phyloP scores from a whole-genome alignment of 2,113 vertebrate species.

The Percopsis transmontana region DNA sequence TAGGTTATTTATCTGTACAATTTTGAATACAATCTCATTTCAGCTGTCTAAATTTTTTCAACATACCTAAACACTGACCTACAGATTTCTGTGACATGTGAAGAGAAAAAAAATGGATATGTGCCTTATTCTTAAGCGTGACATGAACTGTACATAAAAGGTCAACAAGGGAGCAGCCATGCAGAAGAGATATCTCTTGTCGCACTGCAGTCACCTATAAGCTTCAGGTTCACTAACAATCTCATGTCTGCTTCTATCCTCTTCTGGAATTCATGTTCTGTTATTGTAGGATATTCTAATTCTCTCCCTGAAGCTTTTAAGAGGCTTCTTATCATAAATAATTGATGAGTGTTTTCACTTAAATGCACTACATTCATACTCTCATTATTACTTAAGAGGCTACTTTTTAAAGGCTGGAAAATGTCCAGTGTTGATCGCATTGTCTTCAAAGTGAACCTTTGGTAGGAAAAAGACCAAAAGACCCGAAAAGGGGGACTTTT shows the following conservation, averaged over 20 bases:
- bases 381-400: slow-evolving; percentile 78
- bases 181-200: slow-evolving; percentile 63
- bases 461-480: slow-evolving; percentile 15
- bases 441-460: slow-evolving; percentile 34
- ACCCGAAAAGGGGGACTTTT: neutral
- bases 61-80: slow-evolving; percentile 7
- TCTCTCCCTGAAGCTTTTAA: slow-evolving; percentile 75
- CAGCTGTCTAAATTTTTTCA: neutral
- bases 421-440: slow-evolving; percentile 43
- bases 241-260: slow-evolving; percentile 70
- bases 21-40: too few species aligned
- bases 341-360: slow-evolving; percentile 77
- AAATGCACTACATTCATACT: slow-evolving; percentile 71
- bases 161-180: slow-evolving; percentile 44
- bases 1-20: too few species aligned
- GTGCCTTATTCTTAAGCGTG: slow-evolving; percentile 24
- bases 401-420: slow-evolving; percentile 52
- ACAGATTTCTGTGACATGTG: slow-evolving; percentile 8
- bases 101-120: neutral
- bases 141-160: slow-evolving; percentile 45
- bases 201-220: slow-evolving; percentile 72
- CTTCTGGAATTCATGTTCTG: slow-evolving; percentile 69
- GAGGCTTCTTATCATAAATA: slow-evolving; percentile 79
- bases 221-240: slow-evolving; percentile 76
- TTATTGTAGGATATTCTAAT: slow-evolving; percentile 73